These are phyloP conservation scores for Amphimedon queenslandica DNA, from an alignment of 37 sponge, comb jelly and placozoan species.

Conservation along the genomic window DNA sequence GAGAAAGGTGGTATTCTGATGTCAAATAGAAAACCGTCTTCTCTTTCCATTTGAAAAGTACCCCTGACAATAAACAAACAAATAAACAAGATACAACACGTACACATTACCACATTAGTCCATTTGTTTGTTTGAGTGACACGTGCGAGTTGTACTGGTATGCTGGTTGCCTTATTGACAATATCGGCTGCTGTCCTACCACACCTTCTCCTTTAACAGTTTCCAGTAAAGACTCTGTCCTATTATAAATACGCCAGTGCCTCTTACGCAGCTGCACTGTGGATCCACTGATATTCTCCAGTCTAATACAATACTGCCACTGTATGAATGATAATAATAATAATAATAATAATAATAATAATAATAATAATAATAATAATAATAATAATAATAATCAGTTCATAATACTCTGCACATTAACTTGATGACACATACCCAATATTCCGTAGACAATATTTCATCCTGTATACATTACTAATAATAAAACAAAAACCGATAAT, in stretches of 20 bases:
- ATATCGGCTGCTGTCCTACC: conserved; percentile 91
- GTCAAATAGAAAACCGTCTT: conserved; percentile 73
- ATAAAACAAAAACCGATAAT: too few species aligned
- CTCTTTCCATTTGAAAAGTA: conserved; percentile 81
- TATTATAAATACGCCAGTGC: conserved; percentile 84
- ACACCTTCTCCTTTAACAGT: conserved; percentile 90
- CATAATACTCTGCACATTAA: background rate
- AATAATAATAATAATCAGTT: background rate
- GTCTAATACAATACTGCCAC: conserved; percentile 91
- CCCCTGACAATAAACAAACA: conserved; percentile 56
- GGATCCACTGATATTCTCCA: conserved; percentile 79
- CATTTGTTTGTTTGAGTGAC: conserved; percentile 71
- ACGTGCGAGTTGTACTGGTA: conserved; percentile 97
- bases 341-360: background rate
- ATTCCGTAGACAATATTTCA: too few species aligned
- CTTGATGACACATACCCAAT: too few species aligned
- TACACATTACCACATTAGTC: conserved; percentile 88
- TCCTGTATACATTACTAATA: too few species aligned
- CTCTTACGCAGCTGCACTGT: conserved; percentile 82
- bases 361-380: background rate
- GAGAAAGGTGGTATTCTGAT: conserved; percentile 88
- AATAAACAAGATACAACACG: background rate
- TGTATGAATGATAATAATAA: background rate
- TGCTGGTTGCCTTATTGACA: conserved; percentile 63
- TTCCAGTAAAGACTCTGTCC: conserved; percentile 70